Evolutionary conservation across 1,140 invertebrate species (phyloP).

Genomic region (Trachymyrmex cornetzi): DNA sequence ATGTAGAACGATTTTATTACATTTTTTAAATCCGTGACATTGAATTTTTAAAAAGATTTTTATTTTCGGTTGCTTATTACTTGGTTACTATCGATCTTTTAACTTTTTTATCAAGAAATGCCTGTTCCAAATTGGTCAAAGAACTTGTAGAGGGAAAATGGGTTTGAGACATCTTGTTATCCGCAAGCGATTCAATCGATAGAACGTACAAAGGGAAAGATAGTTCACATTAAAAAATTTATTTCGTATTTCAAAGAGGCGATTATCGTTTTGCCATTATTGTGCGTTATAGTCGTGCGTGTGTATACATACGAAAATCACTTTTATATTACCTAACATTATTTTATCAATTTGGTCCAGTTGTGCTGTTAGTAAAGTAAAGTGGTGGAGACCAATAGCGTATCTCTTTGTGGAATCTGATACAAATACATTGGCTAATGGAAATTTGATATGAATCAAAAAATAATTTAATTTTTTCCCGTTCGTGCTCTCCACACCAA

Average conservation of each 20-base stretch:
- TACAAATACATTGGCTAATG: slow-evolving; percentile 55
- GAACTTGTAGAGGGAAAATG: neutral
- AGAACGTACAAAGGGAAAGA: neutral
- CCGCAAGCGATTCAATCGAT: slow-evolving; percentile 22
- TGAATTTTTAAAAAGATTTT: neutral
- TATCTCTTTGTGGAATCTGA: slow-evolving; percentile 44
- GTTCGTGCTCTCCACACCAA: neutral
- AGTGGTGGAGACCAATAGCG: slow-evolving; percentile 28
- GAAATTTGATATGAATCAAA: slow-evolving; percentile 57
- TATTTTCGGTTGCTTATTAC: neutral
- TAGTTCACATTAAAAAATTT: slow-evolving; percentile 23
- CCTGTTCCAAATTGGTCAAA: slow-evolving; percentile 41
- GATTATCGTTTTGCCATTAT: neutral
- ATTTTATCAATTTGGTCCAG: slow-evolving; percentile 45
- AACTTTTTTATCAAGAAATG: slow-evolving; percentile 7
- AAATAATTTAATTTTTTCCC: slow-evolving; percentile 59
- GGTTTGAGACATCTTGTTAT: slow-evolving; percentile 50
- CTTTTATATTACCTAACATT: slow-evolving; percentile 25
- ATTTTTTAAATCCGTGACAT: neutral
- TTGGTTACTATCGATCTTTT: neutral
- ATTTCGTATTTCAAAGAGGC: neutral
- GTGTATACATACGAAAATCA: neutral
- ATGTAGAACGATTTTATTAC: neutral
- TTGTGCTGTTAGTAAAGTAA: slow-evolving; percentile 8
- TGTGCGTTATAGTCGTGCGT: neutral